phyloP scores from a whole-genome alignment of 2,888 invertebrate species.

The Acholoe squamosa region DNA sequence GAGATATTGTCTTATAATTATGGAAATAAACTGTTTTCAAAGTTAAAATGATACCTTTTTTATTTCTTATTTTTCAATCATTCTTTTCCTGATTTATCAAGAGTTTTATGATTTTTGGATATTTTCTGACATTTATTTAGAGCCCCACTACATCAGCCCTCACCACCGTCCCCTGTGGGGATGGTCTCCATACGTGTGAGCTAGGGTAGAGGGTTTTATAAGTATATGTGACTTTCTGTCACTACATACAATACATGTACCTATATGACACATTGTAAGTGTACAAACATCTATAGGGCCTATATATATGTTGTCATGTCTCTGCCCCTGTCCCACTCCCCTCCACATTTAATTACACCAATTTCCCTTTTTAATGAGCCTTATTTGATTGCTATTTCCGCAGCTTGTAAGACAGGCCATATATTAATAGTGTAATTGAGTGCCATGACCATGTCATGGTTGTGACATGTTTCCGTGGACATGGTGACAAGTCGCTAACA shows the following conservation, averaged over 20 bases:
- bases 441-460: not conserved
- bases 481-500: too few relatives aligned
- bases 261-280: not conserved
- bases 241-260: not conserved
- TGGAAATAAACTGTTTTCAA: too few relatives aligned
- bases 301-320: not conserved
- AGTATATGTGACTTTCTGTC: not conserved
- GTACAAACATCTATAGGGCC: not conserved
- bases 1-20: too few relatives aligned
- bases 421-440: not conserved
- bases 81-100: too few relatives aligned
- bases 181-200: too few relatives aligned
- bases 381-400: slow-evolving; percentile 14
- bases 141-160: too few relatives aligned
- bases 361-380: not conserved
- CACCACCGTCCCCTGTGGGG: too few relatives aligned
- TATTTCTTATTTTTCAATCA: too few relatives aligned
- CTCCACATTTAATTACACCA: not conserved
- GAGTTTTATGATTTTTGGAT: too few relatives aligned
- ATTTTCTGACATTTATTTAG: too few relatives aligned
- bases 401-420: not conserved
- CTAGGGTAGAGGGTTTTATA: not conserved
- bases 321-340: not conserved
- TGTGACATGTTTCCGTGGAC: not conserved
- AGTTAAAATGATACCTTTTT: too few relatives aligned